Percentiles rank a stretch among this genome's conserved stretches.
phyloP scores from a whole-genome alignment of 1,140 invertebrate genomes.

The Pantala flavescens region DNA sequence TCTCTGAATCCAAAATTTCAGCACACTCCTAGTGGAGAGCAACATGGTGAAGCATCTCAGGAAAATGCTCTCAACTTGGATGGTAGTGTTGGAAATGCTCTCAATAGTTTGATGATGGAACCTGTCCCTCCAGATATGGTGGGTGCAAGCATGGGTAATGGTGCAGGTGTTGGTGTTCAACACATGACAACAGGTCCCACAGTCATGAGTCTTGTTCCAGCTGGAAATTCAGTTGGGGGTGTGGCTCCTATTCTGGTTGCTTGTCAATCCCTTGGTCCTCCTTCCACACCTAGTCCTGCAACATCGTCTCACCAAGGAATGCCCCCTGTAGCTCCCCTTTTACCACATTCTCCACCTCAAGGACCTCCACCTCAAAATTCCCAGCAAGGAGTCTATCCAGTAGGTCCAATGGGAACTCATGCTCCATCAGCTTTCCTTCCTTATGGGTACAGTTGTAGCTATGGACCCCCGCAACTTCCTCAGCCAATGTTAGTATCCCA shows the following conservation, averaged over 20 bases:
- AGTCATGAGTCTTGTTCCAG: neutral
- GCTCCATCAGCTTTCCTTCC: conserved; percentile 18
- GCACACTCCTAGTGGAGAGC: conserved; percentile 48
- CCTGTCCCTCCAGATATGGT: neutral
- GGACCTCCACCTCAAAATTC: conserved; percentile 1
- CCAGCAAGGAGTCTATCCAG: neutral
- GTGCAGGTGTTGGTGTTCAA: neutral
- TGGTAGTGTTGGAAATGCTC: neutral
- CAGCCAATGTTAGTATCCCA: neutral
- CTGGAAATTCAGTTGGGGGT: neutral
- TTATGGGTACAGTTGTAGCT: conserved; percentile 12
- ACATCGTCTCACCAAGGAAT: conserved; percentile 15
- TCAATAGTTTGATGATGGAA: neutral
- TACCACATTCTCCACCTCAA: conserved; percentile 15
- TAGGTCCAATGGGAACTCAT: neutral
- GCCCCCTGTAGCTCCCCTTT: neutral
- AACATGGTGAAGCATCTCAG: conserved; percentile 38
- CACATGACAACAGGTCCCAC: neutral
- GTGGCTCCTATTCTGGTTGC: neutral
- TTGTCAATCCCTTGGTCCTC: neutral
- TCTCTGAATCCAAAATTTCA: neutral
- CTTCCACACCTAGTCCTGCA: conserved; percentile 17
- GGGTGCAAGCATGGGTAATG: neutral
- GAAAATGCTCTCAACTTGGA: neutral
- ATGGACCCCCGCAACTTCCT: conserved; percentile 19